A percentile compares a stretch with the other conserved stretches of the same genome.
Evolutionary conservation across 2,888 invertebrate species (phyloP).

Genomic region (Onthophagus sagittarius): DNA sequence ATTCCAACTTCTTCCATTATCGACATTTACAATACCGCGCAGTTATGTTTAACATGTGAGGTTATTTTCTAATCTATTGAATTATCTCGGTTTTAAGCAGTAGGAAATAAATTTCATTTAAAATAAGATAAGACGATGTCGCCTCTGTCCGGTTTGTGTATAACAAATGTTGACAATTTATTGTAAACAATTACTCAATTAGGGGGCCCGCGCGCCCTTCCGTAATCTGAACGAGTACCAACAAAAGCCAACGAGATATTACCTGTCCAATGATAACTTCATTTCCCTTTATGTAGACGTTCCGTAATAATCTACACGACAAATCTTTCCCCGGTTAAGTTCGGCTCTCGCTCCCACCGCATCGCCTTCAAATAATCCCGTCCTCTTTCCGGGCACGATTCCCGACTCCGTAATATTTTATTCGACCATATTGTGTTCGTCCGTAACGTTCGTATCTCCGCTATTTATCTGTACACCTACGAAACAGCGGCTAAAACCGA

Average conservation of each 20-base stretch:
- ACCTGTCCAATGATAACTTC: slow-evolving; percentile 14
- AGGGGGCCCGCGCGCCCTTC: slow-evolving; percentile 4
- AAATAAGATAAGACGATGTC: background rate
- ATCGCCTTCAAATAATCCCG: background rate
- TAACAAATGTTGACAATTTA: slow-evolving; percentile 14
- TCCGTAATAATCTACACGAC: slow-evolving; percentile 29
- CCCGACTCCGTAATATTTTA: slow-evolving; percentile 40
- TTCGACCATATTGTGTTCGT: slow-evolving; percentile 39
- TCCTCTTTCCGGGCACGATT: slow-evolving; percentile 17
- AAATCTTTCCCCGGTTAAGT: slow-evolving; percentile 27
- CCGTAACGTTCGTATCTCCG: slow-evolving; percentile 30
- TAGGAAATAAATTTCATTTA: background rate
- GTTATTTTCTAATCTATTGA: too few relatives aligned
- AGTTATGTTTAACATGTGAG: too few relatives aligned
- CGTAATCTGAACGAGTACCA: slow-evolving; percentile 8
- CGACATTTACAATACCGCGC: too few relatives aligned
- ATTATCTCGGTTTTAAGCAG: too few relatives aligned
- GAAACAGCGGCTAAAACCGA: slow-evolving; percentile 14
- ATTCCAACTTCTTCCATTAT: too few relatives aligned
- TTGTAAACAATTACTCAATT: slow-evolving; percentile 11
- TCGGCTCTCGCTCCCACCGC: background rate
- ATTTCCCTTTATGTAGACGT: slow-evolving; percentile 13
- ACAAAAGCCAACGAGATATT: slow-evolving; percentile 10
- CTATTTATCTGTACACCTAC: slow-evolving; percentile 41
- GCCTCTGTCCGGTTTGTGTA: background rate